Conservation (phyloP, 2,888 invertebrate genomes). For the Priocnemis perturbator region DNA sequence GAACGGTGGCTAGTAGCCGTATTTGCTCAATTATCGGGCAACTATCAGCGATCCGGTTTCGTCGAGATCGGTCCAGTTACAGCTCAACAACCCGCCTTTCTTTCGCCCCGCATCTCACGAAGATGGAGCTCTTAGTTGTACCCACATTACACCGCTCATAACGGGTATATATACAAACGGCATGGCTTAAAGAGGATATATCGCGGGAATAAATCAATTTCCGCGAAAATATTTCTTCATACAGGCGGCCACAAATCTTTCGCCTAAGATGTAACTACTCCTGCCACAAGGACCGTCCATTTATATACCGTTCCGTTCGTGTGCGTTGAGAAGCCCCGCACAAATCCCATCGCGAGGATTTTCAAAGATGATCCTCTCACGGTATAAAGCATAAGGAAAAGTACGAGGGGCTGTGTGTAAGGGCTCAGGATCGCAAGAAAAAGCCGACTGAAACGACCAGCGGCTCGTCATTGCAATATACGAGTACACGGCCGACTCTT, state of each 20-base stretch:
- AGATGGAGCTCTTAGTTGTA: too few relatives aligned
- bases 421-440: background rate
- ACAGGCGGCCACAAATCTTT: background rate
- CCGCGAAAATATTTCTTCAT: background rate
- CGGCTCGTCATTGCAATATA: background rate
- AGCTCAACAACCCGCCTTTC: too few relatives aligned
- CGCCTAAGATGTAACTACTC: background rate
- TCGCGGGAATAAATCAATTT: background rate
- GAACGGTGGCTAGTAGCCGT: too few relatives aligned
- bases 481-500: constrained; percentile 6
- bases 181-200: background rate
- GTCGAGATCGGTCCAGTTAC: too few relatives aligned
- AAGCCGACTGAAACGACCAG: background rate
- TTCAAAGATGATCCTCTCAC: constrained; percentile 1
- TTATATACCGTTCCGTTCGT: background rate
- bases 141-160: too few relatives aligned
- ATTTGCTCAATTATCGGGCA: too few relatives aligned
- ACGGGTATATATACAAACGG: background rate
- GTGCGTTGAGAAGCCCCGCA: too few relatives aligned
- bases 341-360: too few relatives aligned
- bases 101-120: too few relatives aligned
- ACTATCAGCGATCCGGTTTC: too few relatives aligned
- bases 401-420: background rate
- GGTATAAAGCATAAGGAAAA: background rate
- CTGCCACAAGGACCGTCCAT: background rate